phyloP scores from a whole-genome alignment of 2,113 vertebrate species.

The Sakesphorus luctuosus region DNA sequence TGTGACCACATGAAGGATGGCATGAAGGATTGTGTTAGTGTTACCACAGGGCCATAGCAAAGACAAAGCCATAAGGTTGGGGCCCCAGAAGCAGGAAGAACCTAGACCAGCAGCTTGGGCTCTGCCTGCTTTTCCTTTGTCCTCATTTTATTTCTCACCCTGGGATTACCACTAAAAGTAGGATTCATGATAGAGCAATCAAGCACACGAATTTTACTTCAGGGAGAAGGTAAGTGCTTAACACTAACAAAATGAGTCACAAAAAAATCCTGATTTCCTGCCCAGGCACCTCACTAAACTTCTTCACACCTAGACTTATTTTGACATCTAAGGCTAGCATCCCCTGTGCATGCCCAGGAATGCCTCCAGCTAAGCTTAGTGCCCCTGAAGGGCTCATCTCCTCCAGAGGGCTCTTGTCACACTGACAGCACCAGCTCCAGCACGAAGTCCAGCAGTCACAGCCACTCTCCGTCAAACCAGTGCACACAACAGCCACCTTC shows the following conservation, averaged over 20 bases:
- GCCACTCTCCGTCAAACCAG: background rate
- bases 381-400: background rate
- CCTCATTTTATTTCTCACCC: background rate
- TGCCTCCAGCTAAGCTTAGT: background rate
- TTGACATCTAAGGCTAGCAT: background rate
- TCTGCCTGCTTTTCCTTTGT: background rate
- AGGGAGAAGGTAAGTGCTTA: background rate
- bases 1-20: background rate
- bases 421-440: fast-evolving
- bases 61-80: background rate
- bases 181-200: background rate
- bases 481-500: background rate
- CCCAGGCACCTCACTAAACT: background rate
- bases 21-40: background rate
- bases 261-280: background rate
- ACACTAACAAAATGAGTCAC: conserved; percentile 14
- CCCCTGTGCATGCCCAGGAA: background rate
- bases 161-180: background rate
- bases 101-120: background rate
- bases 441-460: background rate
- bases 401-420: background rate
- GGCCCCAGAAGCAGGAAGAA: background rate
- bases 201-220: background rate
- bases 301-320: conserved; percentile 11
- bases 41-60: background rate